Evolutionary conservation across 2,888 invertebrate genomes (phyloP), one percentile per base, ranked within the genome.

Genomic region (Lissonota sp.): DNA sequence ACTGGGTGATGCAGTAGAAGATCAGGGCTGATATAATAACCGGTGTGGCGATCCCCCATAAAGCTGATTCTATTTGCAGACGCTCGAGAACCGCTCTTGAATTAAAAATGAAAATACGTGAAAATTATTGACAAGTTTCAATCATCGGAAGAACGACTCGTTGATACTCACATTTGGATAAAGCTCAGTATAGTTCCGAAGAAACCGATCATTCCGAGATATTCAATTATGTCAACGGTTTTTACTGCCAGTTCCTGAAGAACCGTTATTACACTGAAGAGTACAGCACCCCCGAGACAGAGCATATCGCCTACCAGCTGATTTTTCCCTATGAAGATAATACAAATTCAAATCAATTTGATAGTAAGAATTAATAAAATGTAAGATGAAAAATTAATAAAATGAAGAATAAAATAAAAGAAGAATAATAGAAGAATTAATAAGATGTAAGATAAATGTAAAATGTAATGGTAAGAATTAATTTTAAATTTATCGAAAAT

Each of bases 171-270:
- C 95, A 97, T 95, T 93, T 98, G 97, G 16, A 96, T 93, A 80
- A 96, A 96, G 84, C 96, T 95, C 16, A 97, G 94, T 80, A 97
- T 92, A 84, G 96, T 96, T 37, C 97, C 97, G 84, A 97, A 96
- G 40, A 97, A 93, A 14, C 97, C 97, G 14, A 97, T 94, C 92
- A 97, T 94, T 40, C 97, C 97, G 8, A 98, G 94, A 90, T 97
- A 98, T 91, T 97, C 97, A 57, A 96, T 94, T 84, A 96, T 95
- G 80, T 96, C 95, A 85, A 95, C 95, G 8, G 95, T 95, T 90
- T 96, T 96, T n/a, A 98, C 96, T 83, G 96, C 95, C 92, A 96
- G 95, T 92, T 98, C 98, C 93, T 97, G 96, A 0, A 95, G 92
- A 0, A 97, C 96, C 86, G 97, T 97, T 16, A 96, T 96, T 58